phyloP scores from a whole-genome alignment of 2,888 invertebrate species.

The Idaea aversata region DNA sequence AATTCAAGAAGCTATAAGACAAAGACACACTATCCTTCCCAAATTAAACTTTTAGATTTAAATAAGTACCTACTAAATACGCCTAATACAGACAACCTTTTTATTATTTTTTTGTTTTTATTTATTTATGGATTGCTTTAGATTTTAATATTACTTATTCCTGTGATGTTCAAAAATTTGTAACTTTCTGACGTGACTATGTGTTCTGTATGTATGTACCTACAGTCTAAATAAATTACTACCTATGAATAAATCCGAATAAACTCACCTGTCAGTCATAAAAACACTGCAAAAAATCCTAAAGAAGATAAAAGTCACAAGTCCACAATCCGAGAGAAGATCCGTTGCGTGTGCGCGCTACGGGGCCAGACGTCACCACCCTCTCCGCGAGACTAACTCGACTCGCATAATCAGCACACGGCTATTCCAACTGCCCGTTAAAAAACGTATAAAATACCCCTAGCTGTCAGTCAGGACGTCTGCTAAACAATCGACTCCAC shows the following conservation, averaged over 20 bases:
- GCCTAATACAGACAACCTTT: too few species aligned
- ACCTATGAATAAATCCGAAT: conserved; percentile 1
- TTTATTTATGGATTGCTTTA: too few species aligned
- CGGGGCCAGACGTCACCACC: conserved; percentile 42
- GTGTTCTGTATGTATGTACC: too few species aligned
- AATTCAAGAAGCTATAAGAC: too few species aligned
- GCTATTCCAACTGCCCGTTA: conserved; percentile 57
- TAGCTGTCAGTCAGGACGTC: conserved; percentile 23
- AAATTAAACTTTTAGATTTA: too few species aligned
- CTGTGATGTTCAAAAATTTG: too few species aligned
- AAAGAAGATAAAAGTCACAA: conserved; percentile 8
- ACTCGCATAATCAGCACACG: conserved; percentile 62
- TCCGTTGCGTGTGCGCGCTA: conserved; percentile 52
- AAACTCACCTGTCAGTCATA: conserved; percentile 53
- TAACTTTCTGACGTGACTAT: too few species aligned
- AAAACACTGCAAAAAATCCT: conserved; percentile 25
- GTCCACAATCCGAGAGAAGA: conserved; percentile 7
- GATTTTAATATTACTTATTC: too few species aligned
- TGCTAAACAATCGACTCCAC: conserved; percentile 23
- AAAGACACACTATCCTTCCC: too few species aligned
- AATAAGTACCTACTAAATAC: too few species aligned
- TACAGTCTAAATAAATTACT: too few species aligned
- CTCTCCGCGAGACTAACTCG: conserved; percentile 51
- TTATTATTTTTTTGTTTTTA: too few species aligned
- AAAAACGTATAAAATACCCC: conserved; percentile 52